phyloP scores from a whole-genome alignment of 2,113 vertebrate species.

The Microcebus tavaratra region DNA sequence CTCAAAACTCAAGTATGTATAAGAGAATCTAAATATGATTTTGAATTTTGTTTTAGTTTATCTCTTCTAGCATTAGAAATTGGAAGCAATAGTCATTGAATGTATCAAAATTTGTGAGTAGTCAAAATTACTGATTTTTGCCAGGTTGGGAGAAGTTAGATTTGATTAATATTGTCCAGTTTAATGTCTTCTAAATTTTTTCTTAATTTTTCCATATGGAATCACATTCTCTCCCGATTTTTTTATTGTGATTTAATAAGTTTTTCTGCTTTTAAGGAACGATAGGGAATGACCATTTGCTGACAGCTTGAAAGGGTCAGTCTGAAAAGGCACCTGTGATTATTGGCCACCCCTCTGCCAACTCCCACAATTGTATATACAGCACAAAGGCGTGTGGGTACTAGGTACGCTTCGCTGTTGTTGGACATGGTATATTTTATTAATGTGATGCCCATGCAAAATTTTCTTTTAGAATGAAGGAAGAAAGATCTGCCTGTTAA shows the following conservation, averaged over 20 bases:
- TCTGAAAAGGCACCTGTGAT: not conserved
- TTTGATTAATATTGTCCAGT: not conserved
- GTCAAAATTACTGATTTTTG: not conserved
- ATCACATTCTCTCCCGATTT: not conserved
- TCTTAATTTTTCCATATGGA: constrained; percentile 24
- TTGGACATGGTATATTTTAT: not conserved
- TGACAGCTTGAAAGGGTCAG: not conserved
- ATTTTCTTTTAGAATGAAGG: not conserved
- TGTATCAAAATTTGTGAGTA: not conserved
- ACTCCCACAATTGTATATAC: not conserved
- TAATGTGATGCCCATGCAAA: not conserved
- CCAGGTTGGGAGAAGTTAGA: not conserved
- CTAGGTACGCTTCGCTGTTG: not conserved
- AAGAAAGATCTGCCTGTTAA: not conserved
- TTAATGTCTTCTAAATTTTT: not conserved
- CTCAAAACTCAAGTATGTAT: constrained; percentile 94
- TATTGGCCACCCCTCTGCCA: not conserved
- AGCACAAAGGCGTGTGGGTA: not conserved
- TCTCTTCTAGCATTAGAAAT: not conserved
- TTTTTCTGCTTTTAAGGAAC: constrained; percentile 15
- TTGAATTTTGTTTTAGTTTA: not conserved
- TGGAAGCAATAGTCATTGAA: not conserved
- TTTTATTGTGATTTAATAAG: not conserved
- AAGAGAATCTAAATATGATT: not conserved
- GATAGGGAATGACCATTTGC: not conserved